Percentiles rank a stretch among this genome's conserved stretches.
Evolutionary conservation across 2,113 vertebrate genomes (phyloP).

Genomic region (Austrofundulus limnaeus): DNA sequence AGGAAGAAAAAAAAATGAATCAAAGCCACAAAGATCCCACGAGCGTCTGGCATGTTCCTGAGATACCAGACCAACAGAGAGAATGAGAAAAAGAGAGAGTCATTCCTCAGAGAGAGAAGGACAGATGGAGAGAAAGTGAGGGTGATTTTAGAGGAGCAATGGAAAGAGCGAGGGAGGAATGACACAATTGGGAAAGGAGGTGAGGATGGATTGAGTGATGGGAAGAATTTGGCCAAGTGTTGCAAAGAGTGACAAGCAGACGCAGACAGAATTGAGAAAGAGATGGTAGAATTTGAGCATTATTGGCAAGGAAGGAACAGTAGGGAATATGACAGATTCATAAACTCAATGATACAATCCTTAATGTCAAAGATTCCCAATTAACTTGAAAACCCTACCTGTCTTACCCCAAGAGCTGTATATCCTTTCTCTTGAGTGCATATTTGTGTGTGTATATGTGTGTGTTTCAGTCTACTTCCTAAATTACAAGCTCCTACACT

Average conservation of each 20-base stretch:
- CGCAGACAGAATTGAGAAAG: conserved; percentile 1
- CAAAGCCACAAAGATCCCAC: conserved; percentile 24
- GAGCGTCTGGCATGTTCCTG: conserved; percentile 40
- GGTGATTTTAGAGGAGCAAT: conserved; percentile 42
- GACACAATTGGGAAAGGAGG: conserved; percentile 27
- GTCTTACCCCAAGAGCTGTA: not conserved
- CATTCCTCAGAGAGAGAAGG: conserved; percentile 21
- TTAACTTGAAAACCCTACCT: conserved; percentile 8
- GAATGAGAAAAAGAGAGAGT: conserved; percentile 22
- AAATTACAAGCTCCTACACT: conserved; percentile 48
- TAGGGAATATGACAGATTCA: not conserved
- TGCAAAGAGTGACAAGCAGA: conserved; percentile 26
- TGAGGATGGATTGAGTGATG: conserved; percentile 38
- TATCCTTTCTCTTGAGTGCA: conserved; percentile 2
- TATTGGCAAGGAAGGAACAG: not conserved
- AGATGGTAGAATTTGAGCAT: conserved; percentile 19
- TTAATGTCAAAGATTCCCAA: conserved; percentile 25
- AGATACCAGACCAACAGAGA: conserved; percentile 40
- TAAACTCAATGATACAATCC: conserved; percentile 7
- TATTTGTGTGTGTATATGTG: conserved; percentile 11
- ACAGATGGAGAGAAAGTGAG: conserved; percentile 54
- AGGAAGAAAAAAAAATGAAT: conserved; percentile 17
- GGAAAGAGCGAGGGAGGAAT: conserved; percentile 31
- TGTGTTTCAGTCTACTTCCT: conserved; percentile 15
- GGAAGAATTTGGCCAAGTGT: conserved; percentile 31